Conservation (phyloP, 2,888 invertebrate species). For the Boloria euphrosyne region DNA sequence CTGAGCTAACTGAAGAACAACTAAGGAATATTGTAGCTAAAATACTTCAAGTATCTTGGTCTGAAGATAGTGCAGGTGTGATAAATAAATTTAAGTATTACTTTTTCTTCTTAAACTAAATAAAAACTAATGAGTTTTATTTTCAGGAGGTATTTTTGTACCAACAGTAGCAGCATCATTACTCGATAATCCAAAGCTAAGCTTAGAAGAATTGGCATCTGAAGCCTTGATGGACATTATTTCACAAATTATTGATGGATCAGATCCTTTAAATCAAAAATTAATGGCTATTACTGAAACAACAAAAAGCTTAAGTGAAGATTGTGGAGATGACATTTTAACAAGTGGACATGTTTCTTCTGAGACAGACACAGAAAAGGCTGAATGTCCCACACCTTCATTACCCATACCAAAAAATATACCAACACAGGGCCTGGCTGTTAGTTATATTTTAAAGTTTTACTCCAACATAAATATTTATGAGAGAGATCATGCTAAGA, state of each 20-base stretch:
- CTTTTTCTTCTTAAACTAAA: not conserved
- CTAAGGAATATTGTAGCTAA: conserved; percentile 84
- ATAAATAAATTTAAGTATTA: not conserved
- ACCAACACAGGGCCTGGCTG: conserved; percentile 69
- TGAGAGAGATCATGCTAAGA: conserved; percentile 89
- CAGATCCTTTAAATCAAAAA: conserved; percentile 82
- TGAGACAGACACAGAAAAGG: conserved; percentile 64
- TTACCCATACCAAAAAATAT: conserved; percentile 70
- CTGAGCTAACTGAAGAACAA: conserved; percentile 85
- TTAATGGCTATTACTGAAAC: conserved; percentile 67
- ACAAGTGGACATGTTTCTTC: conserved; percentile 61
- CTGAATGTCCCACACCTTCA: conserved; percentile 73
- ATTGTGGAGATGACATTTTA: conserved; percentile 66
- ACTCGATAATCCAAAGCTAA: conserved; percentile 76
- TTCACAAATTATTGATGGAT: conserved; percentile 80
- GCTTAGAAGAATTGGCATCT: conserved; percentile 82
- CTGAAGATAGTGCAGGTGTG: conserved; percentile 80
- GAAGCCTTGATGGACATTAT: conserved; percentile 86
- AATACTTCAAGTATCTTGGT: conserved; percentile 88
- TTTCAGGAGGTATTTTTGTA: conserved; percentile 78
- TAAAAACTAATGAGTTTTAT: not conserved
- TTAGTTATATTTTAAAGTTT: conserved; percentile 74
- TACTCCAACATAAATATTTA: conserved; percentile 88
- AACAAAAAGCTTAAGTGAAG: conserved; percentile 73
- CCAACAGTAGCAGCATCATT: conserved; percentile 80